A percentile compares a stretch with the other conserved stretches of the same genome.
These are phyloP conservation scores for Casuarius casuarius DNA, from an alignment of 2,113 vertebrate species.

Conservation along the genomic window DNA sequence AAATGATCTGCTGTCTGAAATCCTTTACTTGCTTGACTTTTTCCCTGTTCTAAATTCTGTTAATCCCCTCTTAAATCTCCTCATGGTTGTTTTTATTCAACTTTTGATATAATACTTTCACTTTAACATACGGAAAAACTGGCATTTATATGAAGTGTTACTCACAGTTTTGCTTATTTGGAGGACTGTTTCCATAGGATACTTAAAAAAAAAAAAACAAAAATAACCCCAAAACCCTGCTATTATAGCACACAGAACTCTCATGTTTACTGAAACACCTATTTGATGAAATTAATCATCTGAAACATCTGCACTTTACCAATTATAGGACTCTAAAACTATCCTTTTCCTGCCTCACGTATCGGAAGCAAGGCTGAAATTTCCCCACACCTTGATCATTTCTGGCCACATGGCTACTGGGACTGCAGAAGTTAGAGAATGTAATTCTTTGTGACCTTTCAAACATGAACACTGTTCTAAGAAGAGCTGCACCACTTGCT, in stretches of 20 bases:
- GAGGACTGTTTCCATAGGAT: background rate
- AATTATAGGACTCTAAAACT: background rate
- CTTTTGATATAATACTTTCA: background rate
- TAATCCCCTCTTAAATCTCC: background rate
- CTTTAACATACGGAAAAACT: background rate
- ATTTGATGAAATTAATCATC: background rate
- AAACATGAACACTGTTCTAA: background rate
- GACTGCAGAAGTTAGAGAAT: background rate
- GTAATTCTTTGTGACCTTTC: background rate
- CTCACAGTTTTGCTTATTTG: background rate
- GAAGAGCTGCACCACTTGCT: background rate
- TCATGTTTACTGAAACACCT: background rate
- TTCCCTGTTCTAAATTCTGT: background rate
- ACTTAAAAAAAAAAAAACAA: background rate
- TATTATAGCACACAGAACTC: background rate
- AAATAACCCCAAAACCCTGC: background rate
- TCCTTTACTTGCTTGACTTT: background rate
- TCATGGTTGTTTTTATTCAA: background rate
- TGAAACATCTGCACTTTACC: background rate
- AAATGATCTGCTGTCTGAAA: background rate
- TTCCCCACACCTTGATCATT: background rate
- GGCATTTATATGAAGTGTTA: background rate
- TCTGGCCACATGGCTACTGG: background rate
- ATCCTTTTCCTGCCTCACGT: background rate
- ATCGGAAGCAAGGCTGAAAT: background rate